Percentiles rank a stretch among this genome's conserved stretches.
These are phyloP conservation scores for Maniola jurtina DNA, from an alignment of 1,140 invertebrate genomes.

Conservation along the genomic window DNA sequence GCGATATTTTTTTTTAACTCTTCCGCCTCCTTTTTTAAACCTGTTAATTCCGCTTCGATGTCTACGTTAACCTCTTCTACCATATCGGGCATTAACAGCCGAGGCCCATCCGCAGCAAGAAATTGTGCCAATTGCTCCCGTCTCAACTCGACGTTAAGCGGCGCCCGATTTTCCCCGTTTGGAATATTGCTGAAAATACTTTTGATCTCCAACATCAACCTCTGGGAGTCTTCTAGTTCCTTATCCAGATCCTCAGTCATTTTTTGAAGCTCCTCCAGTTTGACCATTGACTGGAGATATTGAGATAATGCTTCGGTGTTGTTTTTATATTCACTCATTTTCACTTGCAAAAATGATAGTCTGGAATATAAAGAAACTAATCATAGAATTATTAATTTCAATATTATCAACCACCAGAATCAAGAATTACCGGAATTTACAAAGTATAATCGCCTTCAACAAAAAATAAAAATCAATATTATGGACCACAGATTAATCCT, in stretches of 20 bases:
- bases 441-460: too few species aligned
- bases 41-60: slow-evolving; percentile 50
- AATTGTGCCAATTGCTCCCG: slow-evolving; percentile 51
- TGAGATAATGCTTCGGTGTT: slow-evolving; percentile 43
- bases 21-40: slow-evolving; percentile 57
- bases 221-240: slow-evolving; percentile 61
- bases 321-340: slow-evolving; percentile 21
- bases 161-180: slow-evolving; percentile 23
- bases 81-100: slow-evolving; percentile 58
- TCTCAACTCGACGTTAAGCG: slow-evolving; percentile 28
- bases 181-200: slow-evolving; percentile 51
- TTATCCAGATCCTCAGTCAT: slow-evolving; percentile 58
- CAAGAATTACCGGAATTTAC: too few species aligned
- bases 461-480: too few species aligned
- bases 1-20: slow-evolving; percentile 48
- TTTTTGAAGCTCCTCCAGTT: slow-evolving; percentile 55
- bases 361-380: background rate
- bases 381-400: too few species aligned
- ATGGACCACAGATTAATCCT: too few species aligned
- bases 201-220: slow-evolving; percentile 58
- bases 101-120: slow-evolving; percentile 43
- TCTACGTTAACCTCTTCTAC: slow-evolving; percentile 44
- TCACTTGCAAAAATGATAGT: background rate
- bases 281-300: slow-evolving; percentile 49
- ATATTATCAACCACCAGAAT: too few species aligned